Percentiles rank a stretch among this genome's conserved stretches.
Conservation (phyloP, 2,888 invertebrate species). For the Drosophila hamatofila region DNA sequence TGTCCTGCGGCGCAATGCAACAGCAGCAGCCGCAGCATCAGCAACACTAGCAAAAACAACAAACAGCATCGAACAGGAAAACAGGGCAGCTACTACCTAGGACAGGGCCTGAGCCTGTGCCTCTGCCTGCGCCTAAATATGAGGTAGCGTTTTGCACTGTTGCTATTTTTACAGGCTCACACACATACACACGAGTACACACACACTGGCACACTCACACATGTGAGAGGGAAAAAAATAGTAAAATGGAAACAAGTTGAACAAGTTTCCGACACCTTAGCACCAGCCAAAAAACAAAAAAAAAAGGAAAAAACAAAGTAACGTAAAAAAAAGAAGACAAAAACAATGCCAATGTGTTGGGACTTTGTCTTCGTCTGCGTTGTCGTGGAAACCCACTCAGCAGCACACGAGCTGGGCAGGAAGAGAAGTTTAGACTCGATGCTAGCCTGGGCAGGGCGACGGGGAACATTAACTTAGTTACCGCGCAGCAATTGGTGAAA, state of each 20-base stretch:
- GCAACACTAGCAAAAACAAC: not conserved
- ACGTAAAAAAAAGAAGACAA: slow-evolving; percentile 5
- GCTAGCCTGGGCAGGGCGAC: not conserved
- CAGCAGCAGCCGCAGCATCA: slow-evolving; percentile 6
- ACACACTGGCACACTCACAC: slow-evolving; percentile 5
- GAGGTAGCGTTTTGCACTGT: slow-evolving; percentile 43
- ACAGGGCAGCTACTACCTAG: not conserved
- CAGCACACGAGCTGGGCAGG: slow-evolving; percentile 22
- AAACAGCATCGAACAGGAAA: slow-evolving; percentile 19
- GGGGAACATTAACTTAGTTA: slow-evolving; percentile 60
- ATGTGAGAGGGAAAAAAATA: slow-evolving; percentile 50
- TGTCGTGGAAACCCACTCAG: slow-evolving; percentile 15
- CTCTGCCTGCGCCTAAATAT: slow-evolving; percentile 37
- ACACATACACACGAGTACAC: slow-evolving; percentile 21
- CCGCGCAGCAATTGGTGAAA: slow-evolving; percentile 32
- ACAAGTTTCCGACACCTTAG: slow-evolving; percentile 80
- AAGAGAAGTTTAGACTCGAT: slow-evolving; percentile 11
- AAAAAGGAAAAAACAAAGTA: slow-evolving; percentile 5
- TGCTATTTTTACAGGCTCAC: slow-evolving; percentile 53
- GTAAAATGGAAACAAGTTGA: slow-evolving; percentile 80
- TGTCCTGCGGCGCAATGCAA: slow-evolving; percentile 41
- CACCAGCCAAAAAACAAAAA: slow-evolving; percentile 36
- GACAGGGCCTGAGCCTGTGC: slow-evolving; percentile 18
- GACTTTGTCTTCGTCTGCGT: slow-evolving; percentile 36
- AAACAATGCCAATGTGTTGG: slow-evolving; percentile 67